phyloP scores from a whole-genome alignment of 2,797 vertebrate genomes.

The Tolypeutes matacus region DNA sequence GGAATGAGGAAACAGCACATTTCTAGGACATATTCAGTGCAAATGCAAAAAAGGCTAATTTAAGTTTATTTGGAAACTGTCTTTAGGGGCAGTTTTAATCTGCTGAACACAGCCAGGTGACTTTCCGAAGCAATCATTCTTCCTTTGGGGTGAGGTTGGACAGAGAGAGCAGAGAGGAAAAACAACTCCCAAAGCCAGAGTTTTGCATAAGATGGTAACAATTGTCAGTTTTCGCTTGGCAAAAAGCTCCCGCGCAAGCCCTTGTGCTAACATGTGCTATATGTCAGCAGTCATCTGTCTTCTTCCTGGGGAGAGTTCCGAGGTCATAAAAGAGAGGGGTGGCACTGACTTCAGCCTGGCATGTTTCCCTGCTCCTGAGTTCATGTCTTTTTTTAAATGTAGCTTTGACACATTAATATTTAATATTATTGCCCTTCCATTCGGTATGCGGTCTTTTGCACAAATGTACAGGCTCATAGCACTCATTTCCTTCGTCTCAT shows the following conservation, averaged over 20 bases:
- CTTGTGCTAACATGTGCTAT: constrained; percentile 74
- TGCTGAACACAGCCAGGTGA: constrained; percentile 72
- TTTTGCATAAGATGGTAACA: constrained; percentile 77
- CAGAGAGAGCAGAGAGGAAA: constrained; percentile 76
- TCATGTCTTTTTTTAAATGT: constrained; percentile 84
- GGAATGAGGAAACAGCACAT: neutral
- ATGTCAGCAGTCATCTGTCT: constrained; percentile 79
- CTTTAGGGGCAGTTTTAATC: constrained; percentile 61
- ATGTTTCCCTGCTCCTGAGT: constrained; percentile 77
- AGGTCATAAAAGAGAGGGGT: constrained; percentile 76
- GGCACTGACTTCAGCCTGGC: constrained; percentile 78
- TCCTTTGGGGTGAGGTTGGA: constrained; percentile 74
- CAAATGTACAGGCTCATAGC: fast-evolving
- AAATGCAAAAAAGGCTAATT: constrained; percentile 61
- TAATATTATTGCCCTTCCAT: neutral
- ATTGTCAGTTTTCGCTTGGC: constrained; percentile 65
- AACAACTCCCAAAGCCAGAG: constrained; percentile 75
- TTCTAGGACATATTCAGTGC: constrained; percentile 14
- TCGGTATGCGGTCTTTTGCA: neutral
- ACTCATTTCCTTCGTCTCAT: neutral
- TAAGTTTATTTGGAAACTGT: constrained; percentile 76
- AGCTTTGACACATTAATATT: constrained; percentile 80
- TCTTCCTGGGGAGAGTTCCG: constrained; percentile 78
- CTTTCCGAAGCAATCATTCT: constrained; percentile 79
- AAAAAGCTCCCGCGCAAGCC: constrained; percentile 76